These are phyloP conservation scores for Trogon melanurus DNA, from an alignment of 2,113 vertebrate genomes.

Conservation along the genomic window DNA sequence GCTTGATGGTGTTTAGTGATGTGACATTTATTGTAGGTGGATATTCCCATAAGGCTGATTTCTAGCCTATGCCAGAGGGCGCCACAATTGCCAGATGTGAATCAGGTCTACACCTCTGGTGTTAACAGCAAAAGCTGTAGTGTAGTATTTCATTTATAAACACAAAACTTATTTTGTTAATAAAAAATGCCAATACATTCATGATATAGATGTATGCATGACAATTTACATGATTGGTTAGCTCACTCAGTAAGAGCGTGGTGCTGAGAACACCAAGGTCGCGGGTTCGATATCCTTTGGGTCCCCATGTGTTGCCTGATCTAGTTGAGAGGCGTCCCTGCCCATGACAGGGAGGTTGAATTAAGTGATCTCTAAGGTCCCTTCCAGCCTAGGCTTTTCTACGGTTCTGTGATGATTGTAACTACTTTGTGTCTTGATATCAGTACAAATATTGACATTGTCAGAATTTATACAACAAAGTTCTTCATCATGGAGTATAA, in stretches of 20 bases:
- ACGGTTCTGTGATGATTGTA: not conserved
- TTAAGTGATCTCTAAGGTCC: too few species aligned
- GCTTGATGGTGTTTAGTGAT: not conserved
- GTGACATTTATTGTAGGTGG: not conserved
- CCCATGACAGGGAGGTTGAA: too few species aligned
- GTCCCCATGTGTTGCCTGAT: too few species aligned
- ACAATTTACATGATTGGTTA: too few species aligned
- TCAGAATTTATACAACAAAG: not conserved
- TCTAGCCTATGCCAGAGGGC: not conserved
- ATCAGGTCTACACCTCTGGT: not conserved
- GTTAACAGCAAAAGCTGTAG: not conserved
- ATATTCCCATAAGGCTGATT: not conserved
- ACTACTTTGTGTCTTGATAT: not conserved
- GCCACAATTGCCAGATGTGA: accelerated
- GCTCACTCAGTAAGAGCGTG: too few species aligned
- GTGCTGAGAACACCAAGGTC: too few species aligned
- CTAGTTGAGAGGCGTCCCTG: too few species aligned
- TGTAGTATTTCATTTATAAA: not conserved
- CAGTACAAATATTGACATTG: not conserved
- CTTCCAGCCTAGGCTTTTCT: too few species aligned
- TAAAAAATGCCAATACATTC: not conserved
- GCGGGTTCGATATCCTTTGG: too few species aligned
- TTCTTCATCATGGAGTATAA: not conserved
- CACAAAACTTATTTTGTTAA: not conserved
- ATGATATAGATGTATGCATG: not conserved